Percentiles rank a stretch among this genome's conserved stretches.
Evolutionary conservation across 2,113 vertebrate genomes (phyloP).

Genomic region (Oreochromis niloticus): DNA sequence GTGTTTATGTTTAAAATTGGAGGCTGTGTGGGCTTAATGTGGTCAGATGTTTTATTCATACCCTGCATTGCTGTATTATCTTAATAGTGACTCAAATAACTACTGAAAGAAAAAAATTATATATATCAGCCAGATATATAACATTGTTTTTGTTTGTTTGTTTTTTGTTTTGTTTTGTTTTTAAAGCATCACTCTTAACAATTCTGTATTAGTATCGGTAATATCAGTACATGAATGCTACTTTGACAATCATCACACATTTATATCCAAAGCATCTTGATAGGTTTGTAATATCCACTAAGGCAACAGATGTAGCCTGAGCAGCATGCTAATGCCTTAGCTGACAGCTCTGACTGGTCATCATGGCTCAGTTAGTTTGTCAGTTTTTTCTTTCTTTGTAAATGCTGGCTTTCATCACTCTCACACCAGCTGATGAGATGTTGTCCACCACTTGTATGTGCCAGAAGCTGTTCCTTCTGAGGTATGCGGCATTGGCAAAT

Average conservation of each 20-base stretch:
- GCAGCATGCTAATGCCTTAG: slow-evolving; percentile 36
- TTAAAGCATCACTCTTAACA: neutral
- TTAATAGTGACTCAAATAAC: neutral
- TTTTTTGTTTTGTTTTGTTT: neutral
- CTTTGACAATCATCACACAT: neutral
- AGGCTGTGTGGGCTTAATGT: neutral
- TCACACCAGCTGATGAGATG: neutral
- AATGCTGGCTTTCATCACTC: slow-evolving; percentile 46
- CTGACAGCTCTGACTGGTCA: slow-evolving; percentile 61
- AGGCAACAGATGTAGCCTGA: slow-evolving; percentile 20
- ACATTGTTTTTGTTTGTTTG: neutral
- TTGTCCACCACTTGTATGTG: neutral
- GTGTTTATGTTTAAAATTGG: neutral
- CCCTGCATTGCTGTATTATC: too few relatives aligned
- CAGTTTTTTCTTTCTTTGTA: slow-evolving; percentile 48
- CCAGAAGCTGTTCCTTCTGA: slow-evolving; percentile 11
- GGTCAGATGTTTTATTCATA: too few relatives aligned
- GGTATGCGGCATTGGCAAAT: neutral
- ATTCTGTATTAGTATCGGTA: neutral
- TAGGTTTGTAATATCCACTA: neutral
- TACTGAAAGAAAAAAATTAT: neutral
- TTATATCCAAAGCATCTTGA: slow-evolving; percentile 10
- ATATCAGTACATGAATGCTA: neutral
- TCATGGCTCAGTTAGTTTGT: slow-evolving; percentile 49
- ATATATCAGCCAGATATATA: neutral